A percentile compares a stretch with the other conserved stretches of the same genome.
These are phyloP conservation scores for Rutilus rutilus DNA, from an alignment of 2,113 vertebrate species.

Conservation along the genomic window DNA sequence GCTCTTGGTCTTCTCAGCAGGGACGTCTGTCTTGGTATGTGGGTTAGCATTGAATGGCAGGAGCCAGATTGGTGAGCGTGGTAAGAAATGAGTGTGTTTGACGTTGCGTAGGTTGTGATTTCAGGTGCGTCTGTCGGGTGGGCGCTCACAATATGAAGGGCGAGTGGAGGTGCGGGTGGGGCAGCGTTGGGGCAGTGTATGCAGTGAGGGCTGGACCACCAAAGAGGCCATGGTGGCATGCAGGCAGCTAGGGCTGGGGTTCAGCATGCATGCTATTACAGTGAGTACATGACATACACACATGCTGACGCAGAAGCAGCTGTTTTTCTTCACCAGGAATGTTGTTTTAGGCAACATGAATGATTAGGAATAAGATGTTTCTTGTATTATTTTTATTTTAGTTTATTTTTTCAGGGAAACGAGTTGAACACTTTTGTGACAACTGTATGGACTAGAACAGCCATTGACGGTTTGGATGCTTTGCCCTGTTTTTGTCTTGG, in stretches of 20 bases:
- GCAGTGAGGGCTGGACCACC: conserved; percentile 87
- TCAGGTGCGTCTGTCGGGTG: conserved; percentile 84
- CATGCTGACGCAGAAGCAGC: conserved; percentile 17
- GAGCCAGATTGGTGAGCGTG: not conserved
- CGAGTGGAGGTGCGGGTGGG: conserved; percentile 86
- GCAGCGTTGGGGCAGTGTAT: conserved; percentile 84
- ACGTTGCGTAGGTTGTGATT: conserved; percentile 56
- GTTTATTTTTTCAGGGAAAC: not conserved
- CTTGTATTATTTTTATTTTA: not conserved
- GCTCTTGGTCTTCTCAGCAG: not conserved
- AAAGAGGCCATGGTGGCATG: conserved; percentile 87
- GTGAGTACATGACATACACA: conserved; percentile 75
- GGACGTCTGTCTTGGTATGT: not conserved
- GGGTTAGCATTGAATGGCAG: not conserved
- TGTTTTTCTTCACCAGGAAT: not conserved
- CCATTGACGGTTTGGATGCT: not conserved
- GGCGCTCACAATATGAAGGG: conserved; percentile 81
- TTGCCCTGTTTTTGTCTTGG: too few relatives aligned
- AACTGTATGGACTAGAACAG: not conserved
- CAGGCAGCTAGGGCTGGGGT: conserved; percentile 87
- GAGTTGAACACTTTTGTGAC: not conserved
- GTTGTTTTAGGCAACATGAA: not conserved
- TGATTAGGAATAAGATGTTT: too few relatives aligned
- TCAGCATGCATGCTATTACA: conserved; percentile 86
- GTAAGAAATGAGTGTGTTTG: conserved; percentile 22